Evolutionary conservation across 1,140 invertebrate genomes (phyloP), one percentile per base, ranked within the genome.

Genomic region (Drosophila pallidifrons): DNA sequence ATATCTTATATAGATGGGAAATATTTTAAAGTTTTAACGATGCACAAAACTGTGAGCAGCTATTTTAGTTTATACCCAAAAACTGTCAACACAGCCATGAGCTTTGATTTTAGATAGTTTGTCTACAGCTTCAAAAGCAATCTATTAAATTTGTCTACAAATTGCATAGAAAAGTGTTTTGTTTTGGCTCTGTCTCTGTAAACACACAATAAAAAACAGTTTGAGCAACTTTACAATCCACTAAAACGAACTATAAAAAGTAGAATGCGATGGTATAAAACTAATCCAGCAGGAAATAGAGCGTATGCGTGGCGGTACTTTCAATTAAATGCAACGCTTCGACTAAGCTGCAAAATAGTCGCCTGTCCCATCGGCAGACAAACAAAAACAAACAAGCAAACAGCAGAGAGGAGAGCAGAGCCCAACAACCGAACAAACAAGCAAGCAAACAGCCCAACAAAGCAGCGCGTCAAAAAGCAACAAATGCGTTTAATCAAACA

Each of bases 401-500:
- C 20, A 25, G 20, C 20, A 25, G 20, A 25, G 20, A 25, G 20
- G 20, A 25, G 20, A 38, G 35, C 8, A 25, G 20, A 38, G 35
- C 8, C 64, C 28, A 70, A 61, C 49, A 46, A 63, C 51, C 51
- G 11, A 71, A 58, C 51, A 49, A 63, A 63, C 49, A 28, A 25
- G 52, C 59, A 65, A 72, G 35, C 45, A 57, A 58, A 64, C 51
- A 75, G 35, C 59, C 63, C 66, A 58, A 73, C 81, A 71, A 61
- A 66, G 61, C 51, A 60, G 60, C 81, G 85, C 77, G 67, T 83
- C 74, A 82, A 83, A 87, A 88, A 83, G 81, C 80, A 88, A 89
- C 83, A 88, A 88, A 89, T 88, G 83, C 85, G 85, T 88, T 88
- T 88, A 89, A 88, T 88, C 85, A 88, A 88, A 88, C 85, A 88